These are phyloP conservation scores for Pseudolycoriella hygida DNA, from an alignment of 2,888 invertebrate species.

Conservation along the genomic window DNA sequence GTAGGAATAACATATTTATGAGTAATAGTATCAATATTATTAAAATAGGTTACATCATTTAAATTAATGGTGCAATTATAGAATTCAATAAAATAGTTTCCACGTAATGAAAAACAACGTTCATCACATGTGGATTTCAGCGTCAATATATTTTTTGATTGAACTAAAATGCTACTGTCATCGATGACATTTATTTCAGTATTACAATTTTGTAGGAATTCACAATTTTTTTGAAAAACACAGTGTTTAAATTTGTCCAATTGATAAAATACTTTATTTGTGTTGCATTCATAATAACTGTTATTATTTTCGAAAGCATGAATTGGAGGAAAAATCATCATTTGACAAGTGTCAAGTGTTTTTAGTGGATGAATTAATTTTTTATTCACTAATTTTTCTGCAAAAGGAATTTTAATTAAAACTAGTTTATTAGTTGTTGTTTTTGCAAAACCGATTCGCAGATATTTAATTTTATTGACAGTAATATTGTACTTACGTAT, in stretches of 20 bases:
- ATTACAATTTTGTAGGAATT: conserved; percentile 4
- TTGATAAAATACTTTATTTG: conserved; percentile 6
- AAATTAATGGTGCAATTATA: conserved; percentile 8
- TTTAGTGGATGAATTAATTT: conserved; percentile 7
- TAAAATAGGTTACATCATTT: conserved; percentile 5
- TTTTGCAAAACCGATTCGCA: conserved; percentile 1
- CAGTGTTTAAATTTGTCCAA: conserved; percentile 5
- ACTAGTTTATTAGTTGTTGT: conserved; percentile 6
- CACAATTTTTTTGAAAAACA: conserved; percentile 5
- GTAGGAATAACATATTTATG: conserved; percentile 5
- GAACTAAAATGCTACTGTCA: conserved; percentile 7
- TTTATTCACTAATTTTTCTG: conserved; percentile 5
- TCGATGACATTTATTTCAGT: conserved; percentile 5
- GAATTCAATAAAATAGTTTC: conserved; percentile 3
- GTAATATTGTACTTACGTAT: not conserved
- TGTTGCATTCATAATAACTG: conserved; percentile 6
- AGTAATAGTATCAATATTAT: conserved; percentile 5
- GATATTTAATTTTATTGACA: not conserved
- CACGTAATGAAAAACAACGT: conserved; percentile 5
- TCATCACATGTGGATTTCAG: conserved; percentile 7
- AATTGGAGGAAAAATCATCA: conserved; percentile 4
- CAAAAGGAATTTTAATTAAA: conserved; percentile 6
- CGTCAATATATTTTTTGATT: conserved; percentile 5
- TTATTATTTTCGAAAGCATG: conserved; percentile 4
- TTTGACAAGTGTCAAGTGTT: conserved; percentile 4